Base-by-base conservation (phyloP, 2,888 invertebrate species). In the Chouioia cunea region DNA sequence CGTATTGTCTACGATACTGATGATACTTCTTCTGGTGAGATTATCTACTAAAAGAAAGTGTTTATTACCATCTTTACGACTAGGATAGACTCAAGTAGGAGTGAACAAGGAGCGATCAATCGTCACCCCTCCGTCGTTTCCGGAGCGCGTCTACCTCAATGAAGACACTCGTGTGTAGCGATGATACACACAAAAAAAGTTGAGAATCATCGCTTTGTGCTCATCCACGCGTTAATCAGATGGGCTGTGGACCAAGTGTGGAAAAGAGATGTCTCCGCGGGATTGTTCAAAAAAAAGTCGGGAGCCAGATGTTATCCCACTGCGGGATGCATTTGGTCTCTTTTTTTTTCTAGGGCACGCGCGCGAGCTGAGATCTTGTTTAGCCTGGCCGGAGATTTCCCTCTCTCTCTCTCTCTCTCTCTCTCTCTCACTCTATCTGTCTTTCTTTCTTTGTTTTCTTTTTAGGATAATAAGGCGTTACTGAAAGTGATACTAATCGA, bases 161-260 rank as follows among this genome's bases (percentile, higher is more conserved):
- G 36, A 36, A 36, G 36, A 36, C 36, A 36, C 36, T 36, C 36
- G 36, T 10, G 10, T 12, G 10, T 6, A 15, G 46, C 14, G 43
- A 57, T 48, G 54, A 60, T 36, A 48, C n/a, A 48, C 36, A 60
- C 15, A 65, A 43, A 57, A 50, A 58, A 57, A 36, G 36, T 12
- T 12, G 36, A 36, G 36, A 50, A 63, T 56, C 54, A 65, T 70
- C 70, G 77, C 81, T 80, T 82, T 82, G 81, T 82, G 74, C 71
- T 76, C 67, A 65, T 62, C 6, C 79, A 79, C 79, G 82, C 78
- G 82, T 81, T 83, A 83, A 84, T 83, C 81, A 80, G 72, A 79
- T 77, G 77, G 79, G 73, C 74, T 72, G 78, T 75, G 77, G 36
- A 12, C 36, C 36, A 47, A 58, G 50, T 14, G 62, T 54, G 53